These are phyloP conservation scores for Mustela nigripes DNA, from an alignment of 2,113 vertebrate species.

Conservation along the genomic window DNA sequence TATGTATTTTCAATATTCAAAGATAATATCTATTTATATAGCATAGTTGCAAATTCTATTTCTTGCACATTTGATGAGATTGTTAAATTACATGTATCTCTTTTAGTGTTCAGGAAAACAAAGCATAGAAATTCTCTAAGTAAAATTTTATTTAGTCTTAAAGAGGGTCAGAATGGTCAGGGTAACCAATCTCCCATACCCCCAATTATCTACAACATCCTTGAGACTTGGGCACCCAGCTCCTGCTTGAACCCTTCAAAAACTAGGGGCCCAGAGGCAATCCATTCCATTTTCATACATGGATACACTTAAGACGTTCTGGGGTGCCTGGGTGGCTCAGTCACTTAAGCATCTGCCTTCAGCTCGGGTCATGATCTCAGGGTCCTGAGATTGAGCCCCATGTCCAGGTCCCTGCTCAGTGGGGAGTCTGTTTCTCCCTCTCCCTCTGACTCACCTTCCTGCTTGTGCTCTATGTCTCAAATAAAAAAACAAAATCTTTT, in stretches of 20 bases:
- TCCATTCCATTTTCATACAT: background rate
- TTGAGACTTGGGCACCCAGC: background rate
- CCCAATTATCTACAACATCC: background rate
- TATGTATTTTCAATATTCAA: slow-evolving; percentile 37
- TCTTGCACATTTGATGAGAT: background rate
- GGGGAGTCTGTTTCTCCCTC: too few species aligned
- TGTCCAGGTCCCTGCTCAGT: too few species aligned
- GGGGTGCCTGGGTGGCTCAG: too few species aligned
- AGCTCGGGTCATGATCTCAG: too few species aligned
- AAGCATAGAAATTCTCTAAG: slow-evolving; percentile 28
- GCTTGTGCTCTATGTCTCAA: too few species aligned
- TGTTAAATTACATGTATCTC: background rate
- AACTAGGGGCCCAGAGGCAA: background rate
- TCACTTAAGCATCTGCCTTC: too few species aligned
- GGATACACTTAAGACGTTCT: background rate
- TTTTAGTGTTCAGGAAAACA: slow-evolving; percentile 16
- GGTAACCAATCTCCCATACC: background rate
- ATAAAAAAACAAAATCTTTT: too few species aligned
- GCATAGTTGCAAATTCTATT: slow-evolving; percentile 7
- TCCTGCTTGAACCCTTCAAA: background rate
- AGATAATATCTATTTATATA: background rate
- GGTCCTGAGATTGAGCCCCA: too few species aligned
- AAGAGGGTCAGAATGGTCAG: background rate
- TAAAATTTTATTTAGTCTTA: slow-evolving; percentile 27
- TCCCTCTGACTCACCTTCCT: too few species aligned